Evolutionary conservation across 2,888 invertebrate genomes (phyloP).

Genomic region (Leucophenga montana): DNA sequence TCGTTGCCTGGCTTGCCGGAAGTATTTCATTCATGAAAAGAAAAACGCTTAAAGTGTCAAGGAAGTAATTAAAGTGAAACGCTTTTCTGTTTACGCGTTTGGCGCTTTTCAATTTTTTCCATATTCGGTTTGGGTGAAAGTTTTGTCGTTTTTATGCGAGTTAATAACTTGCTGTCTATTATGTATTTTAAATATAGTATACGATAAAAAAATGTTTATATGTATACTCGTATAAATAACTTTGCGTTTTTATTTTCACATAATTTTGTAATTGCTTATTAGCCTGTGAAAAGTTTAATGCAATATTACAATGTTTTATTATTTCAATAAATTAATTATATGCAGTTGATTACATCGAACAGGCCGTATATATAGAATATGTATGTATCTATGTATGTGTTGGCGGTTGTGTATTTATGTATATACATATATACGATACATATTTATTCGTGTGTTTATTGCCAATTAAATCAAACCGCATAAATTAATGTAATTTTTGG

Average conservation of each 20-base stretch:
- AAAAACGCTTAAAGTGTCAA: conserved; percentile 37
- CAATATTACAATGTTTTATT: too few species aligned
- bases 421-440: conserved; percentile 23
- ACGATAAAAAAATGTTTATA: too few species aligned
- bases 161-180: conserved; percentile 24
- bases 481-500: conserved; percentile 54
- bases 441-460: conserved; percentile 19
- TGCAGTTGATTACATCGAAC: not conserved
- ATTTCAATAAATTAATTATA: conserved; percentile 5
- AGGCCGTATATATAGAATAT: not conserved
- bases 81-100: conserved; percentile 55
- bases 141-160: conserved; percentile 36
- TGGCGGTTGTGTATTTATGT: not conserved
- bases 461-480: conserved; percentile 50
- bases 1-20: not conserved
- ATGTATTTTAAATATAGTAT: not conserved
- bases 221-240: too few species aligned
- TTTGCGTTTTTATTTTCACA: not conserved
- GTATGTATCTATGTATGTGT: not conserved
- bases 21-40: not conserved
- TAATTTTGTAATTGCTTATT: too few species aligned
- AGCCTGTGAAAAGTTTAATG: too few species aligned
- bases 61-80: conserved; percentile 71
- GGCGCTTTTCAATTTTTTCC: conserved; percentile 39
- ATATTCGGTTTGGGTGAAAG: conserved; percentile 39